phyloP scores from a whole-genome alignment of 1,140 invertebrate species.

The Atta texana region DNA sequence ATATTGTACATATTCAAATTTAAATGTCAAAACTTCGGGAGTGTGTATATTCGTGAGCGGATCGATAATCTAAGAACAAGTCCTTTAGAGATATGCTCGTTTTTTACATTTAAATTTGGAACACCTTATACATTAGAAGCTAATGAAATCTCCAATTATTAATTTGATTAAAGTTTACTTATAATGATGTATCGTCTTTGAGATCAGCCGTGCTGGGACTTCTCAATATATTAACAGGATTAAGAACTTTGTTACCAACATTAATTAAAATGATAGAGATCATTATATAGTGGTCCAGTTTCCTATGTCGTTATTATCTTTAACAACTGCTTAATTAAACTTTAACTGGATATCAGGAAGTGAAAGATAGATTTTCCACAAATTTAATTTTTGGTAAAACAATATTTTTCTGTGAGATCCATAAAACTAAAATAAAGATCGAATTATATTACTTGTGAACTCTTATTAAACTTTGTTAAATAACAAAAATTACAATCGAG shows the following conservation, averaged over 20 bases:
- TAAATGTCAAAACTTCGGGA: too few species aligned
- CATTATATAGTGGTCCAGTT: conserved; percentile 15
- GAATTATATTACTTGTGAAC: conserved; percentile 2
- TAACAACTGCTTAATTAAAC: conserved; percentile 9
- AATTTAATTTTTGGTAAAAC: neutral
- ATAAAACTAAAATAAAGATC: neutral
- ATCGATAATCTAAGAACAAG: too few species aligned
- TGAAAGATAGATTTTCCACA: neutral
- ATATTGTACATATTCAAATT: too few species aligned
- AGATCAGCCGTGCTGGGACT: neutral
- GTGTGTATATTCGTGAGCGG: too few species aligned
- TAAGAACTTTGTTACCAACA: conserved; percentile 51
- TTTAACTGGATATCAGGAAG: neutral
- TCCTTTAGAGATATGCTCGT: too few species aligned
- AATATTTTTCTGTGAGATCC: neutral
- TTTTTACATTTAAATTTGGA: too few species aligned
- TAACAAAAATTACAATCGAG: neutral
- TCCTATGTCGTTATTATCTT: conserved; percentile 11
- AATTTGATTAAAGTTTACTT: conserved; percentile 16
- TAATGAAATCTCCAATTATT: conserved; percentile 16
- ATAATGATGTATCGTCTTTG: neutral
- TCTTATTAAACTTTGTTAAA: neutral
- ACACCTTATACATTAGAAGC: too few species aligned
- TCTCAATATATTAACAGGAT: conserved; percentile 3
- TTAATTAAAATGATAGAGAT: conserved; percentile 58